Evolutionary conservation across 2,797 vertebrate genomes (phyloP).

Genomic region (Rhinophrynus dorsalis): DNA sequence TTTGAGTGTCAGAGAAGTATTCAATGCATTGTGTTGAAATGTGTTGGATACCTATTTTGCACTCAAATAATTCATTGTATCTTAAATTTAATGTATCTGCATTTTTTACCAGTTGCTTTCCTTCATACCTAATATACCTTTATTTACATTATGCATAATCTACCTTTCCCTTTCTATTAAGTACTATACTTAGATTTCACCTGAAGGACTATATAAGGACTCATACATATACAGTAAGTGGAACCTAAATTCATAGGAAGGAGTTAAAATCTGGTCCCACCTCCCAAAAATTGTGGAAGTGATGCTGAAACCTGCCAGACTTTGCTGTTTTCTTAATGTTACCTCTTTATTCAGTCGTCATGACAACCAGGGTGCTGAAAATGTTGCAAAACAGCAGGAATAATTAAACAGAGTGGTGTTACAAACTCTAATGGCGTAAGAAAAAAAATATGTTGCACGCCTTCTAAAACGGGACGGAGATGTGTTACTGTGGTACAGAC

Average conservation of each 20-base stretch:
- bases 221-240: too few species aligned
- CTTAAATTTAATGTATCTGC: too few species aligned
- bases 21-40: too few species aligned
- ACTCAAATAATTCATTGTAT: too few species aligned
- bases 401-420: conserved; percentile 51
- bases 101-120: too few species aligned
- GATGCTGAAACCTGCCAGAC: conserved; percentile 44
- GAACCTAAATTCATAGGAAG: background rate
- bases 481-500: background rate
- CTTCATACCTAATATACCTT: too few species aligned
- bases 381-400: conserved; percentile 61
- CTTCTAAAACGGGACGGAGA: background rate
- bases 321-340: conserved; percentile 45
- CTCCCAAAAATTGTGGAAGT: conserved; percentile 29
- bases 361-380: conserved; percentile 62
- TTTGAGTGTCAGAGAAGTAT: too few species aligned
- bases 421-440: conserved; percentile 38
- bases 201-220: too few species aligned
- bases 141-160: too few species aligned
- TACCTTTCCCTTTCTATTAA: too few species aligned
- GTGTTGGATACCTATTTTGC: too few species aligned
- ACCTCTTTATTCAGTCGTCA: conserved; percentile 61
- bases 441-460: conserved; percentile 10
- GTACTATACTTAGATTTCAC: too few species aligned
- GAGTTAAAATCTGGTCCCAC: conserved; percentile 10